Base-by-base conservation (phyloP, 2,113 vertebrate species). In the Brachyhypopomus gauderio region DNA sequence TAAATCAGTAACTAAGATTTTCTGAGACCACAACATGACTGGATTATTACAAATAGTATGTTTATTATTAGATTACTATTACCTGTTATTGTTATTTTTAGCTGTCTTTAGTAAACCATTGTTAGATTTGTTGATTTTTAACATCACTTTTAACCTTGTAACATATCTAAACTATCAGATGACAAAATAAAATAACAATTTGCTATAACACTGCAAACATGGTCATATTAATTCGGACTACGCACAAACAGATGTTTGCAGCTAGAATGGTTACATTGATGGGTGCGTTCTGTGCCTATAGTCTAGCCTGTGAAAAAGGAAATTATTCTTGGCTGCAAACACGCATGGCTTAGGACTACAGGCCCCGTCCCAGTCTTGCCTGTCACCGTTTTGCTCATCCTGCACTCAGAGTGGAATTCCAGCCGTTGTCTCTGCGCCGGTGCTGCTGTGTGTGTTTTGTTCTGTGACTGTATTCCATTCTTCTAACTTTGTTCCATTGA, bases 401-500 rank as follows among this genome's bases (percentile, higher is more conserved):
- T 83, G 80, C 81, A 80, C 73, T 74, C 69, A 60, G 69, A 84
- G 85, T 83, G 80, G 85, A 86, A 86, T 86, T 84, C 83, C 83
- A 85, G 77, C 83, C 70, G 22, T 30, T 69, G 73, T 83, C 73
- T 83, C 52, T 74, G 60, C 73, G 52, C 71, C 77, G 67, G 81
- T 78, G 80, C 77, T 55, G 81, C 41, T 20, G 64, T 87, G 86
- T 87, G 83, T 77, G 83, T 83, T 87, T 87, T 87, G 86, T 87
- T 85, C 80, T 83, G 83, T 80, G 83, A 85, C 86, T 87, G 83
- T 87, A 80, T 87, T 83, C 83, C 81, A 87, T 85, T 87, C 80
- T 85, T 87, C 86, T 87, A 87, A 87, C 86, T 87, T 87, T 87
- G 86, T 87, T 87, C 86, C 86, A 87, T 85, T 87, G 86, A 85